phyloP scores from a whole-genome alignment of 1,140 invertebrate genomes.

The Caenorhabditis tropicalis region DNA sequence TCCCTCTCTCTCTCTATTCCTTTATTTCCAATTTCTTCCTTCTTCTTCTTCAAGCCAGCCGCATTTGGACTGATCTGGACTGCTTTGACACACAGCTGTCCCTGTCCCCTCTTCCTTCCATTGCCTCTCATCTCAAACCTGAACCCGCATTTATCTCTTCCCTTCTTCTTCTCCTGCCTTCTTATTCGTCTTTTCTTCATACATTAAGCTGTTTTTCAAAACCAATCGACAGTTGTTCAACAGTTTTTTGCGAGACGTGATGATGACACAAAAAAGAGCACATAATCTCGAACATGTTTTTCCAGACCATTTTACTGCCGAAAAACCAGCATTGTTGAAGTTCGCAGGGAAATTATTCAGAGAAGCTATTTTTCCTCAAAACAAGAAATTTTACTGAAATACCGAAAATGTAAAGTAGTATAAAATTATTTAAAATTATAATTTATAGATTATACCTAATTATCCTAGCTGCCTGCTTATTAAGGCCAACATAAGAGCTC shows the following conservation, averaged over 20 bases:
- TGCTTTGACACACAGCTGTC: slow-evolving; percentile 40
- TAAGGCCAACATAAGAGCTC: too few species aligned
- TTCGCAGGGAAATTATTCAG: too few species aligned
- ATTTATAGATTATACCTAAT: too few species aligned
- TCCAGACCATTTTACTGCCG: too few species aligned
- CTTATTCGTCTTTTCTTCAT: slow-evolving; percentile 30
- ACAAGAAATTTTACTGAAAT: too few species aligned
- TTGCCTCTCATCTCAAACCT: slow-evolving; percentile 39
- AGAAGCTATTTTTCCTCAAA: too few species aligned
- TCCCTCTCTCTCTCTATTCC: background rate
- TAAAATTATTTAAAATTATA: too few species aligned
- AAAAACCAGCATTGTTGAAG: too few species aligned
- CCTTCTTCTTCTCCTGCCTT: background rate
- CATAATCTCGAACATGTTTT: background rate
- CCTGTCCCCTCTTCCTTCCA: background rate
- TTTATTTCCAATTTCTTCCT: background rate
- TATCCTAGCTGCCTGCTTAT: too few species aligned
- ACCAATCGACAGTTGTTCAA: slow-evolving; percentile 20
- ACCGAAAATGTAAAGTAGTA: too few species aligned
- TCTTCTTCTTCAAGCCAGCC: slow-evolving; percentile 30
- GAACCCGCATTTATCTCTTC: slow-evolving; percentile 38
- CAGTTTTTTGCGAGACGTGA: background rate
- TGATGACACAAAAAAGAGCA: background rate
- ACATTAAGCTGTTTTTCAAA: slow-evolving; percentile 39
- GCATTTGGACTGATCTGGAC: slow-evolving; percentile 38